A percentile compares a stretch with the other conserved stretches of the same genome.
Conservation (phyloP, 2,113 vertebrate genomes). For the Smithornis capensis region DNA sequence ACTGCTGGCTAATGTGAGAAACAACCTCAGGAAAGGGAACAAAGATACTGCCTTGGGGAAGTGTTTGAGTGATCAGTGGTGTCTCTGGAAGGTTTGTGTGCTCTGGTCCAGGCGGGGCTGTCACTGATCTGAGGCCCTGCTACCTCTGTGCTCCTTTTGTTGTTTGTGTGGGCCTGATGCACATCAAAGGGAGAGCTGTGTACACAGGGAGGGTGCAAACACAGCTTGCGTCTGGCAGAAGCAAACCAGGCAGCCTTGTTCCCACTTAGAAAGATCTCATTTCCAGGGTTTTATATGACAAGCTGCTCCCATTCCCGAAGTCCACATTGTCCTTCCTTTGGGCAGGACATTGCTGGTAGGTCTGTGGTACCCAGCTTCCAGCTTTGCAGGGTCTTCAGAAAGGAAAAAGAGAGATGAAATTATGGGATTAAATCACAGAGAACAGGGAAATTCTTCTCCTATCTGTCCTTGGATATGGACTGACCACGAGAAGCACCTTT, state of each 20-base stretch:
- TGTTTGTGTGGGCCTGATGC: background rate
- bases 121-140: fast-evolving
- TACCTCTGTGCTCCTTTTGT: background rate
- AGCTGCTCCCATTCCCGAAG: background rate
- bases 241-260: background rate
- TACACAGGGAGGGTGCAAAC: background rate
- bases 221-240: background rate
- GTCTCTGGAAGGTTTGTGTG: background rate
- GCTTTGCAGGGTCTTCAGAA: background rate
- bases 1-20: background rate
- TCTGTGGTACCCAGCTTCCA: background rate
- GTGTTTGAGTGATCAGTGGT: background rate
- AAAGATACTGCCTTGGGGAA: background rate
- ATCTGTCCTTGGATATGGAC: background rate
- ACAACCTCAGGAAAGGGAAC: background rate
- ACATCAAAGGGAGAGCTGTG: background rate
- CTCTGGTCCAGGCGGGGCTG: background rate
- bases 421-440: background rate
- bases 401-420: background rate
- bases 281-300: background rate
- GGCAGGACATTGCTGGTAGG: background rate
- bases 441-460: background rate
- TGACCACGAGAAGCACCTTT: background rate
- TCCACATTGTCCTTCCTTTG: background rate
- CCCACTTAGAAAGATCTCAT: background rate